Evolutionary conservation across 2,888 invertebrate species (phyloP).

Genomic region (Hirtodrosophila duncani): DNA sequence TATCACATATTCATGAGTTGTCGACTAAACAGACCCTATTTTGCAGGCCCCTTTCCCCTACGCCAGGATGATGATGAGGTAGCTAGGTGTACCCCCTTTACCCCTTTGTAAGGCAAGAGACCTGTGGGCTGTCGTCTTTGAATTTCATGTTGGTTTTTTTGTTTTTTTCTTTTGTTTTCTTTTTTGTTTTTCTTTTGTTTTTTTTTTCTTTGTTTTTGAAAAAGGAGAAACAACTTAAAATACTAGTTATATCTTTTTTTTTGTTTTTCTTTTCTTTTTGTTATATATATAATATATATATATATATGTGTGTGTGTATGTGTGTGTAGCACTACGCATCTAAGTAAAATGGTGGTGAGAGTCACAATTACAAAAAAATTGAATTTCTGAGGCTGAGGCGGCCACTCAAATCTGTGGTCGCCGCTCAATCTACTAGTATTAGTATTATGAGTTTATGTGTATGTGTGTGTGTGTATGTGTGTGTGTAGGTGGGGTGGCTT

Average conservation of each 20-base stretch:
- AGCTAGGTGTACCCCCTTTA: too few relatives aligned
- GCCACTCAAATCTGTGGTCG: background rate
- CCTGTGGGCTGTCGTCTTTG: conserved; percentile 47
- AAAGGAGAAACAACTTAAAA: conserved; percentile 69
- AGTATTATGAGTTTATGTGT: conserved; percentile 39
- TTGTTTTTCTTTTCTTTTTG: conserved; percentile 12
- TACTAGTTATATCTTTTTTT: conserved; percentile 54
- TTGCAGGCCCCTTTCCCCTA: too few relatives aligned
- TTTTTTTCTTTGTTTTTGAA: conserved; percentile 52
- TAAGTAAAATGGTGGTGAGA: conserved; percentile 73
- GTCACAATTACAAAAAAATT: conserved; percentile 66
- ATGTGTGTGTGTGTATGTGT: conserved; percentile 32
- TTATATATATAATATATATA: too few relatives aligned
- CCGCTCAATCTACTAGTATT: conserved; percentile 34
- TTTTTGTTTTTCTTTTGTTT: conserved; percentile 28
- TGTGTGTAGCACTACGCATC: conserved; percentile 69
- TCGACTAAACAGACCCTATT: conserved; percentile 48
- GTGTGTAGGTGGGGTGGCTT: conserved; percentile 73
- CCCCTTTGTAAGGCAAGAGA: too few relatives aligned
- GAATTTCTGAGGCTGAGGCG: conserved; percentile 18
- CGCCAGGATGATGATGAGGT: conserved; percentile 2
- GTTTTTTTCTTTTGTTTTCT: conserved; percentile 28
- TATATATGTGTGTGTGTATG: conserved; percentile 27
- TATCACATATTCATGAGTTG: conserved; percentile 77
- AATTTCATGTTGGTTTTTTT: conserved; percentile 65